A percentile compares a stretch with the other conserved stretches of the same genome.
Conservation (phyloP, 2,113 vertebrate species). For the Laticauda colubrina region DNA sequence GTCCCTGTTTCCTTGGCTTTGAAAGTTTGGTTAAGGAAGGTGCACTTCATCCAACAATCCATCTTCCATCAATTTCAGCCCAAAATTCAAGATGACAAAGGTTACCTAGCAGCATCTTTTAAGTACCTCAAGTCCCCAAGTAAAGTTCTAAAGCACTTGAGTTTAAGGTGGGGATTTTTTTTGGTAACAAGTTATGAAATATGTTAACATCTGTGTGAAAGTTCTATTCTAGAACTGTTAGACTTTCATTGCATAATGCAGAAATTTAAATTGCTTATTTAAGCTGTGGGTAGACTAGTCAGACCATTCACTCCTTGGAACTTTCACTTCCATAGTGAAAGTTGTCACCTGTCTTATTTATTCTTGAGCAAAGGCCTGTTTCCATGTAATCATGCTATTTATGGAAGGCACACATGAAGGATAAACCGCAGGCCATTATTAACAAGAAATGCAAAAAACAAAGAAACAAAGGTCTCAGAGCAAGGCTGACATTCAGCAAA, state of each 20-base stretch:
- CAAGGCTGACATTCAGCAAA: background rate
- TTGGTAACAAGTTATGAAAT: background rate
- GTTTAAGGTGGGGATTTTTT: background rate
- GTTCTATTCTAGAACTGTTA: background rate
- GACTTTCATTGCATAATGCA: background rate
- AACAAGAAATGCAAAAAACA: background rate
- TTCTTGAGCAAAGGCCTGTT: background rate
- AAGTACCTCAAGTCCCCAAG: background rate
- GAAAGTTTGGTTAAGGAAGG: background rate
- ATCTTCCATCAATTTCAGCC: background rate
- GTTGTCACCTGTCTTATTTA: background rate
- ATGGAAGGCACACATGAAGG: background rate
- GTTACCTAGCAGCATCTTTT: background rate
- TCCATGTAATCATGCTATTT: background rate
- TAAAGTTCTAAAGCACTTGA: background rate
- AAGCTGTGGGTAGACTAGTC: background rate
- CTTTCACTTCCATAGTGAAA: background rate
- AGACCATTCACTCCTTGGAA: background rate
- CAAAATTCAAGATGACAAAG: background rate
- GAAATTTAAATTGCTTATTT: background rate
- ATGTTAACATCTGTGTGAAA: background rate
- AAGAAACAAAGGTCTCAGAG: rapidly evolving
- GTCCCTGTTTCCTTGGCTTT: background rate
- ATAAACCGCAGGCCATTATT: background rate
- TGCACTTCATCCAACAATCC: background rate